Evolutionary conservation across 2,113 vertebrate species (phyloP), one percentile per base, ranked within the genome.

Genomic region (Petrocephalus microphthalmus): DNA sequence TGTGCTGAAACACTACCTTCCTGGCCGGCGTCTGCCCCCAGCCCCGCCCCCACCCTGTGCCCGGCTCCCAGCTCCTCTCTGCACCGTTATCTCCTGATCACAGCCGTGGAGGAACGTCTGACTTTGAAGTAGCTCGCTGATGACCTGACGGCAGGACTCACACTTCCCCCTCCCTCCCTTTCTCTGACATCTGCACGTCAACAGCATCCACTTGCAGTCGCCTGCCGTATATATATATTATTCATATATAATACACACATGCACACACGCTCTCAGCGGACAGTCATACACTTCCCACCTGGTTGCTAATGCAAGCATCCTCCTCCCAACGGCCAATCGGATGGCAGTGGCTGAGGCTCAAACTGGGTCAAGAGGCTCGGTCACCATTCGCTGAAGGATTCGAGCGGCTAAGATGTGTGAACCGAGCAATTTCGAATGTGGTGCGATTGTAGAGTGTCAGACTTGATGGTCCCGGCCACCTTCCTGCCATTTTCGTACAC

Each of bases 61-160:
- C 33, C 33, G 25, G 25, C 67, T 15, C 67, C 67, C 67, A 67
- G 11, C 74, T 47, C n/a, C 88, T 82, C 57, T 90, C 89, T 60
- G 57, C 88, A 84, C 89, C 74, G 67, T 86, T 87, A 87, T 87
- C 57, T 87, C 57, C 85, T 88, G 87, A 90, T 91, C 84, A 88
- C 81, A 25, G 82, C 17, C 5, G 19, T 2, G 20, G 37, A 25
- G 54, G n/a, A n/a, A 29, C 49, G 86, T 49, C 37, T 88, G 67
- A n/a, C 52, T 88, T 89, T 89, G 87, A 86, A 56, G 51, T 29
- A 25, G 33, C 67, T 15, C 51, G 51, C 20, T 86, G 47, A 52
- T 71, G 82, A 85, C 84, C 84, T 51, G n/a, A 52, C 20, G 19
- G 7, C 19, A 74, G 25, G 49, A 57, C 33, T 57, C 51, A 8